Percentiles rank a stretch among this genome's conserved stretches.
Evolutionary conservation across 2,797 vertebrate genomes (phyloP).

Genomic region (Hapalemur alaotrensis): DNA sequence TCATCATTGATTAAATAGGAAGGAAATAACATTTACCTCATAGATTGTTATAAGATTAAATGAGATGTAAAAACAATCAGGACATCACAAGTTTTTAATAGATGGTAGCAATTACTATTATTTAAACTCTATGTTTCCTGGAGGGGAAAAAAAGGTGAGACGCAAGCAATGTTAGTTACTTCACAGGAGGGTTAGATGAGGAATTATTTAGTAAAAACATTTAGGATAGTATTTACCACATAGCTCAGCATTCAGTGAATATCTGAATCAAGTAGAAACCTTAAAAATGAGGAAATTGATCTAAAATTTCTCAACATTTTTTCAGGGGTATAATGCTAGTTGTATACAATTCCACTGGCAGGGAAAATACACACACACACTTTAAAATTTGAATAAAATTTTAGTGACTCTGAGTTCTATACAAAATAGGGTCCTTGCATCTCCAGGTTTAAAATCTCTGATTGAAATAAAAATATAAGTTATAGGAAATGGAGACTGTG

Average conservation of each 20-base stretch:
- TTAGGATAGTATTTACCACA: neutral
- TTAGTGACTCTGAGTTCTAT: neutral
- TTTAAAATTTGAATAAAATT: slow-evolving; percentile 10
- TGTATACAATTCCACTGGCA: neutral
- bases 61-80: neutral
- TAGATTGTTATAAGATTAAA: slow-evolving; percentile 17
- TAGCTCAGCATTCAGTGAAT: neutral
- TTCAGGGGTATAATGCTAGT: neutral
- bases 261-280: neutral
- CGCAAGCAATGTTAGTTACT: neutral
- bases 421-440: neutral
- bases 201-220: slow-evolving; percentile 19
- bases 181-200: neutral
- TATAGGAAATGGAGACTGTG: neutral
- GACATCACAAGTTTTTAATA: neutral
- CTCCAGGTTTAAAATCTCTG: neutral
- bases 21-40: slow-evolving; percentile 30
- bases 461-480: neutral
- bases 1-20: neutral
- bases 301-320: neutral
- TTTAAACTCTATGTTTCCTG: neutral
- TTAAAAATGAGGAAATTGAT: neutral
- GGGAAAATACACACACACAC: neutral
- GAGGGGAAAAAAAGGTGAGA: neutral
- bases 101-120: neutral